phyloP scores from a whole-genome alignment of 2,888 invertebrate genomes.

The Philhelius pedissequus region DNA sequence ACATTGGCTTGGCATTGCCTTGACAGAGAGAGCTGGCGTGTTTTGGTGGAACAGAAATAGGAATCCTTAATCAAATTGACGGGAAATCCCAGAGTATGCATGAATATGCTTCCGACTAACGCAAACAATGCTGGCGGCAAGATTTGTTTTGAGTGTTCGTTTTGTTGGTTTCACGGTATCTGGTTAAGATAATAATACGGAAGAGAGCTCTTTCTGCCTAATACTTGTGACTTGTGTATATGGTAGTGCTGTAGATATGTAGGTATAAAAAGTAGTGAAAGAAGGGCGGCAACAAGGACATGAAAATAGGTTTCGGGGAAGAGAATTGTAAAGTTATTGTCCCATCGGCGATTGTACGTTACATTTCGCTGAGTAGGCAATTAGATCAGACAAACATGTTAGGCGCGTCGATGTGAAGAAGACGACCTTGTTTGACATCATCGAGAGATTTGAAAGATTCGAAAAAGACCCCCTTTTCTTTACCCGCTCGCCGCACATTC shows the following conservation, averaged over 20 bases:
- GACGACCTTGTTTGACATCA: constrained; percentile 30
- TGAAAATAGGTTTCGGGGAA: background rate
- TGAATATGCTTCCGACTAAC: constrained; percentile 34
- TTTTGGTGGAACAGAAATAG: constrained; percentile 1
- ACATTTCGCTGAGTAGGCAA: constrained; percentile 57
- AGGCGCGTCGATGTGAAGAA: constrained; percentile 9
- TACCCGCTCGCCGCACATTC: background rate
- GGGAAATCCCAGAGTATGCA: constrained; percentile 50
- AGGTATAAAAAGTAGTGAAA: no score
- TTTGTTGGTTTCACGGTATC: constrained; percentile 34
- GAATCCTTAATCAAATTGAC: constrained; percentile 61
- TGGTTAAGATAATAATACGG: constrained; percentile 6
- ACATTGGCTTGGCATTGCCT: constrained; percentile 17
- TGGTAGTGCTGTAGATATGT: background rate
- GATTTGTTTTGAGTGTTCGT: constrained; percentile 31
- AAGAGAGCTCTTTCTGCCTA: constrained; percentile 3
- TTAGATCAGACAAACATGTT: constrained; percentile 53
- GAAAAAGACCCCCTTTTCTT: background rate
- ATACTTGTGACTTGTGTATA: no score
- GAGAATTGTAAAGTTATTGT: constrained; percentile 18
- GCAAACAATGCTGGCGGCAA: constrained; percentile 48
- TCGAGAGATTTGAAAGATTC: constrained; percentile 5
- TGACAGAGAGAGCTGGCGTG: background rate
- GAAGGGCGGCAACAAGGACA: background rate
- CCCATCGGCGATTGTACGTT: constrained; percentile 56